phyloP scores from a whole-genome alignment of 1,140 invertebrate species.

The Whitmania pigra region DNA sequence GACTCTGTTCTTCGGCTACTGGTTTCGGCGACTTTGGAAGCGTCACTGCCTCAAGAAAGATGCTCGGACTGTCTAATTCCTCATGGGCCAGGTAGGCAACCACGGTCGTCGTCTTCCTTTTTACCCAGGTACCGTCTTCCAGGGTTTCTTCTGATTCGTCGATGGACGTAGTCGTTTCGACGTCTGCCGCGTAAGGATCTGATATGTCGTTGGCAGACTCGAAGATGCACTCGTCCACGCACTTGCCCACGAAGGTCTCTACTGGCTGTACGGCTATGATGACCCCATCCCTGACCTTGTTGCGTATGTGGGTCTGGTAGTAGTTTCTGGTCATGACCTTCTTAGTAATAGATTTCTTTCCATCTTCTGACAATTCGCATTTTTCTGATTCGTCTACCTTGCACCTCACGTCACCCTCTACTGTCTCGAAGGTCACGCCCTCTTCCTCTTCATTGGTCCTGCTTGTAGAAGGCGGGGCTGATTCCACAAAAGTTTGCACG shows the following conservation, averaged over 20 bases:
- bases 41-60: not conserved
- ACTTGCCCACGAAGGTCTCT: conserved; percentile 19
- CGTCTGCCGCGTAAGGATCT: conserved; percentile 18
- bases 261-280: not conserved
- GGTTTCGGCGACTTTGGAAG: not conserved
- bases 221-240: conserved; percentile 20
- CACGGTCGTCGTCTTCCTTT: conserved; percentile 18
- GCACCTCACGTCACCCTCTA: conserved; percentile 11
- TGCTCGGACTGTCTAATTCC: conserved; percentile 7
- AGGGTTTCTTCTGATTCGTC: conserved; percentile 23
- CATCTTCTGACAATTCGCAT: conserved; percentile 6
- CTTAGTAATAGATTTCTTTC: not conserved
- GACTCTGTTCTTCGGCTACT: not conserved
- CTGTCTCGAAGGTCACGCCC: not conserved
- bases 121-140: conserved; percentile 21
- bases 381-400: conserved; percentile 13
- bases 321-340: conserved; percentile 8
- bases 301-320: conserved; percentile 5
- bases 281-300: not conserved
- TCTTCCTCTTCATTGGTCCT: not conserved
- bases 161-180: conserved; percentile 20
- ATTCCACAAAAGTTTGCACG: too few relatives aligned
- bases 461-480: not conserved
- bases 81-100: conserved; percentile 14
- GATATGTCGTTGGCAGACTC: conserved; percentile 14